Evolutionary conservation across 2,113 vertebrate genomes (phyloP).

Genomic region (Bos taurus): ARS-UCD2.0 NC_037333.1:18811001-18811500

Average conservation of each 20-base stretch:
- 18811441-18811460: neutral
- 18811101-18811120: neutral
- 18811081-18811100: neutral
- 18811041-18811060: neutral
- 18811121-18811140: neutral
- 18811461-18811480: conserved; percentile 12
- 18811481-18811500: neutral
- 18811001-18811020: neutral
- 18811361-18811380: neutral
- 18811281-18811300: neutral
- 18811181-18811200: neutral
- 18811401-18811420: neutral
- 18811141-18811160: neutral
- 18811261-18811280: neutral
- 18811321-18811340: neutral
- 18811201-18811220: neutral
- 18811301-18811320: neutral
- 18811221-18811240: neutral
- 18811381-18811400: neutral
- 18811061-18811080: neutral
- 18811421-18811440: neutral
- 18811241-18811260: neutral
- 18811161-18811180: neutral
- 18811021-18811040: neutral
- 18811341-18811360: neutral